Evolutionary conservation across 2,888 invertebrate species (phyloP).

Genomic region (Amiota minor): DNA sequence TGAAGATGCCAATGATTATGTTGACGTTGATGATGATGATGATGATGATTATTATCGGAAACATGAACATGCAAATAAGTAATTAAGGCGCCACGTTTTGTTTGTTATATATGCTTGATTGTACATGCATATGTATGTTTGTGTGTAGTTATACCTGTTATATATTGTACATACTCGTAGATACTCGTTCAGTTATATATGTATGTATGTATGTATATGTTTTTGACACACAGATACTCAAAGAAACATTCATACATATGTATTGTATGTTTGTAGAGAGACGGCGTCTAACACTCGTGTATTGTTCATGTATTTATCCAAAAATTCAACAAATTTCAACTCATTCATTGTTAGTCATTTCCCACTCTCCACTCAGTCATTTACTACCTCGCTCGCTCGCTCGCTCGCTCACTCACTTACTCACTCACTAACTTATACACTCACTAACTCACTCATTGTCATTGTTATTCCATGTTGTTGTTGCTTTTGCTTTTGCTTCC

Average conservation of each 20-base stretch:
- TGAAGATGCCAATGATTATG: background rate
- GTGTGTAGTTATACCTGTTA: too few relatives aligned
- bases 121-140: background rate
- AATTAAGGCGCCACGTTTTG: slow-evolving; percentile 2
- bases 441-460: slow-evolving; percentile 8
- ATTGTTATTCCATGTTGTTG: slow-evolving; percentile 12
- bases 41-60: background rate
- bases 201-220: too few relatives aligned
- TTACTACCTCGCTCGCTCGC: background rate
- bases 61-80: background rate
- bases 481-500: background rate
- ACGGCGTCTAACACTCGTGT: too few relatives aligned
- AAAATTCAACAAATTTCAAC: background rate
- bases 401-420: background rate
- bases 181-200: too few relatives aligned
- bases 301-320: background rate
- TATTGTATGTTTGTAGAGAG: background rate
- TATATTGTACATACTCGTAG: too few relatives aligned
- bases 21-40: background rate
- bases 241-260: background rate
- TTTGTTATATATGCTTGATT: background rate
- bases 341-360: too few relatives aligned
- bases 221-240: background rate
- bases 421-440: background rate
- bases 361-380: background rate